Evolutionary conservation across 2,113 vertebrate species (phyloP), one percentile per base, ranked within the genome.

Genomic region (Scophthalmus maximus): DNA sequence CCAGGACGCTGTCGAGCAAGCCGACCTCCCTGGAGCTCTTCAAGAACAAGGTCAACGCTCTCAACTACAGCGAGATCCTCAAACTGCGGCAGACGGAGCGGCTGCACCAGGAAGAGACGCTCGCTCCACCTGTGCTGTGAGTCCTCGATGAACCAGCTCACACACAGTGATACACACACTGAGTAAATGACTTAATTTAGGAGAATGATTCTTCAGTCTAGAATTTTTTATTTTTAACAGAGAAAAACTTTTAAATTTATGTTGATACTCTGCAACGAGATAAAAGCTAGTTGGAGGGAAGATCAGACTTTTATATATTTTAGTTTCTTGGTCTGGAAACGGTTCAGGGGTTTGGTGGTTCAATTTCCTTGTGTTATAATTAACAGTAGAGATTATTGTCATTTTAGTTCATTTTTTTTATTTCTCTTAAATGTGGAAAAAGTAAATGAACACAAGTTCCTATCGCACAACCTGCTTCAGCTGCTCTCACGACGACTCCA

Each of bases 31-130:
- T 99, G 86, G 98, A 99, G 87, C 93, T 97, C 5, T 99, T 99
- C 90, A 96, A 97, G 84, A 97, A 95, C 84, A 95, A 95, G 81
- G 96, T 99, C 57, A 97, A 98, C 0, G 83, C 93, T 0, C 86
- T 99, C 12, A 98, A 96, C 92, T 99, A 99, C 82, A 95, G 95
- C 0, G 97, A 99, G 92, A 98, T 99, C 87, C 93, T 99, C 38
- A 96, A 95, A 70, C 94, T 99, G 82, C 91, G 98, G 46, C 98
- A 99, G 93, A 98, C 95, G 0, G 97, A 99, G 64, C 91, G 97
- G 23, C 91, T 98, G 83, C 96, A 97, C 83, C 97, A 98, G 89
- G 98, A 99, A 63, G 97, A 97, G 93, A 97, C 94, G 0, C 92
- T 99, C 12, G 95, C 97, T 0, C 94, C 94, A 0, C 97, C 98